These are phyloP conservation scores for Pyrgus malvae DNA, from an alignment of 2,888 invertebrate genomes.

Conservation along the genomic window DNA sequence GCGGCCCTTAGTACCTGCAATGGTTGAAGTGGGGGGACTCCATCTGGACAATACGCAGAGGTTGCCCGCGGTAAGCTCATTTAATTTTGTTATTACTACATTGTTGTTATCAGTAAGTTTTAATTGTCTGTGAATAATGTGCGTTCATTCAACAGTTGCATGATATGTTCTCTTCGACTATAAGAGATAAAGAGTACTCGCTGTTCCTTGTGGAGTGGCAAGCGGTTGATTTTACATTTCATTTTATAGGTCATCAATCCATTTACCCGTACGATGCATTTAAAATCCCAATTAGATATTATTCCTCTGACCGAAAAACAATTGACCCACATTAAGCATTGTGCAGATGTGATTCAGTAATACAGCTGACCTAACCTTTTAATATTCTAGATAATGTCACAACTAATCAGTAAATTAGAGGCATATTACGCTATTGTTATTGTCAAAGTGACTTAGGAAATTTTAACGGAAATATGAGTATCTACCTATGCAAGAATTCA, in stretches of 20 bases:
- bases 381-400: slow-evolving; percentile 53
- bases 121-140: neutral
- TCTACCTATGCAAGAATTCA: too few relatives aligned
- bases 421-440: slow-evolving; percentile 46
- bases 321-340: slow-evolving; percentile 58
- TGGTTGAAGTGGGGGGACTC: slow-evolving; percentile 81
- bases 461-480: neutral
- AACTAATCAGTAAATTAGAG: slow-evolving; percentile 46
- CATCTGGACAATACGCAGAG: slow-evolving; percentile 72
- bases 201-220: neutral
- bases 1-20: slow-evolving; percentile 76
- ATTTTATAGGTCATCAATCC: neutral
- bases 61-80: slow-evolving; percentile 62
- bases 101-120: neutral
- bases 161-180: neutral
- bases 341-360: slow-evolving; percentile 42
- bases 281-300: too few relatives aligned
- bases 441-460: slow-evolving; percentile 24
- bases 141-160: slow-evolving; percentile 5
- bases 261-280: too few relatives aligned
- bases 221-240: neutral
- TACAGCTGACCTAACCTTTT: slow-evolving; percentile 48
- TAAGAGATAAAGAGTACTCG: neutral
- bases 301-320: slow-evolving; percentile 31
- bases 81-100: neutral